phyloP scores from a whole-genome alignment of 30 jellyfish, hydroid and myxozoan species.

The Haliclystus octoradiatus region DNA sequence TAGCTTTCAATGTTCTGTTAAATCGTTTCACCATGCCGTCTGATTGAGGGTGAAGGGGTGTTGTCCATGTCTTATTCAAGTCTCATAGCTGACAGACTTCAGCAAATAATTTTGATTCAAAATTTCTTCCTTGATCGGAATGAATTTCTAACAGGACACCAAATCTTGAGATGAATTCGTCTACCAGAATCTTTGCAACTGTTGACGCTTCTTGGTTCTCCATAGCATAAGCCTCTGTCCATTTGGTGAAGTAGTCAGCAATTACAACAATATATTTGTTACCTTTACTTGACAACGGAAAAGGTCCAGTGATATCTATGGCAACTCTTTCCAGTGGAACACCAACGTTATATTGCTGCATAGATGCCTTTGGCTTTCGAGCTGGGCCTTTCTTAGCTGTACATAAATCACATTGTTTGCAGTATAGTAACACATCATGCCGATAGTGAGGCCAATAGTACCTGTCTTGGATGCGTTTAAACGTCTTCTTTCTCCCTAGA shows the following conservation, averaged over 20 bases:
- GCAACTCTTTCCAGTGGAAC: conserved; percentile 39
- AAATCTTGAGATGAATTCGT: conserved; percentile 17
- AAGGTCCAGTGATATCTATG: conserved; percentile 41
- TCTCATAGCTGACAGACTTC: too few species aligned
- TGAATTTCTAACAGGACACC: conserved; percentile 26
- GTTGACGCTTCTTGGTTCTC: conserved; percentile 28
- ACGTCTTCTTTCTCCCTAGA: conserved; percentile 19
- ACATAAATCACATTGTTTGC: conserved; percentile 23
- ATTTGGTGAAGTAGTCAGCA: conserved; percentile 41
- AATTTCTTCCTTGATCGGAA: too few species aligned
- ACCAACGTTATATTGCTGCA: conserved; percentile 19
- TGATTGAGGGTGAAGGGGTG: too few species aligned
- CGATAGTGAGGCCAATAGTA: conserved; percentile 31
- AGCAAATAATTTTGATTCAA: too few species aligned
- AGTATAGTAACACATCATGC: conserved; percentile 6
- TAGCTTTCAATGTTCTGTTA: too few species aligned
- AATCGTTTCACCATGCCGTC: too few species aligned
- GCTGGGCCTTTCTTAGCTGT: neutral
- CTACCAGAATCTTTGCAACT: conserved; percentile 27
- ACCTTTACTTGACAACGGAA: conserved; percentile 38
- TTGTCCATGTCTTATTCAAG: too few species aligned
- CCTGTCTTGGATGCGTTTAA: conserved; percentile 11
- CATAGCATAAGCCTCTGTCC: conserved; percentile 45
- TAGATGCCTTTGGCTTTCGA: conserved; percentile 16
- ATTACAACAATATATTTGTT: conserved; percentile 41